A percentile compares a stretch with the other conserved stretches of the same genome.
Evolutionary conservation across 2,113 vertebrate genomes (phyloP).

Genomic region (Seriola aureovittata): DNA sequence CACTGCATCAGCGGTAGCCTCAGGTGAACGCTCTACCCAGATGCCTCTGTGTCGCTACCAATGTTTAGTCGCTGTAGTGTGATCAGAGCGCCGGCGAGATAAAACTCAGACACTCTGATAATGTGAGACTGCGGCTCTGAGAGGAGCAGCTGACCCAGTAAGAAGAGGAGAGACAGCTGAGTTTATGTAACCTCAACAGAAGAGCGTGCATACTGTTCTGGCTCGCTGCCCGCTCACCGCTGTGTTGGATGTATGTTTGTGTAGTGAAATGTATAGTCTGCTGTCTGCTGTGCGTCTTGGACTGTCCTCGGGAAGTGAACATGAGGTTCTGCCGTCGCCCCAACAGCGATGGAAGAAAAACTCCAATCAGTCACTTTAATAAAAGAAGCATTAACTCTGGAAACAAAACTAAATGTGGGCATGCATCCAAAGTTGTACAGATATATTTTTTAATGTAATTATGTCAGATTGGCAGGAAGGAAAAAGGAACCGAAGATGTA

Average conservation of each 20-base stretch:
- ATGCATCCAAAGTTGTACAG: too few relatives aligned
- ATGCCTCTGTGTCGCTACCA: slow-evolving; percentile 33
- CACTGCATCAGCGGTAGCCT: slow-evolving; percentile 17
- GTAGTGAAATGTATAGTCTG: slow-evolving; percentile 60
- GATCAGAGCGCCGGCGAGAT: slow-evolving; percentile 41
- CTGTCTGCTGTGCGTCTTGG: slow-evolving; percentile 25
- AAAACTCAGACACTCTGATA: slow-evolving; percentile 19
- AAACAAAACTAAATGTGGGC: too few relatives aligned
- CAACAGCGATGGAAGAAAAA: too few relatives aligned
- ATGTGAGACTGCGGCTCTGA: slow-evolving; percentile 9
- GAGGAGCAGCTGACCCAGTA: slow-evolving; percentile 7
- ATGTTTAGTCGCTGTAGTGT: background rate
- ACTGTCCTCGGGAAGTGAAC: background rate
- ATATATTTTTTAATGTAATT: too few relatives aligned
- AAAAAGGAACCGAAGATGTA: too few relatives aligned
- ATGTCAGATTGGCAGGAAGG: too few relatives aligned
- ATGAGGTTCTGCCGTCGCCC: background rate
- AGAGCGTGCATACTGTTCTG: slow-evolving; percentile 32
- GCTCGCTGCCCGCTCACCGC: slow-evolving; percentile 15
- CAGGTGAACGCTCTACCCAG: slow-evolving; percentile 30
- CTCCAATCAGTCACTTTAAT: background rate
- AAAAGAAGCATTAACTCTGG: background rate
- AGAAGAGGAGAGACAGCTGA: slow-evolving; percentile 16
- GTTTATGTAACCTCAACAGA: slow-evolving; percentile 47
- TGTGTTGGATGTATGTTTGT: slow-evolving; percentile 44